These are phyloP conservation scores for Microplitis demolitor DNA, from an alignment of 1,140 invertebrate genomes.

Conservation along the genomic window DNA sequence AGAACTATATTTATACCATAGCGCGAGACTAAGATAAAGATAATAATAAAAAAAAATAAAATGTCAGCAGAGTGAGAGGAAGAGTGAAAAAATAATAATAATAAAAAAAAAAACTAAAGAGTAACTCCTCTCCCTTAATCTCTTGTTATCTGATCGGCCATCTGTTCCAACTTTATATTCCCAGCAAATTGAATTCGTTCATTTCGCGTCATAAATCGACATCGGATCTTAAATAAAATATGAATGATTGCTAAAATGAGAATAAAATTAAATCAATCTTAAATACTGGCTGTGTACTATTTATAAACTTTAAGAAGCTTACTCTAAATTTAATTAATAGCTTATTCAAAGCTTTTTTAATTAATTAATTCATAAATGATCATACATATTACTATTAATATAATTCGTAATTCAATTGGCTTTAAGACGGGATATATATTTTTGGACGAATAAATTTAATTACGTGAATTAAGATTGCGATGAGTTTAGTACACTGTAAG, in stretches of 20 bases:
- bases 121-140: slow-evolving; percentile 54
- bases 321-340: too few species aligned
- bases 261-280: slow-evolving; percentile 20
- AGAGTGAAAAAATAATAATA: not conserved
- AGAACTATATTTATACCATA: not conserved
- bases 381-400: too few species aligned
- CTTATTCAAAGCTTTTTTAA: too few species aligned
- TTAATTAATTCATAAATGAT: too few species aligned
- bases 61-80: not conserved
- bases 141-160: slow-evolving; percentile 61
- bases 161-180: slow-evolving; percentile 52
- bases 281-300: too few species aligned
- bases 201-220: slow-evolving; percentile 28
- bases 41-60: slow-evolving; percentile 7
- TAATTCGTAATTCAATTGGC: too few species aligned
- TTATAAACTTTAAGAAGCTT: too few species aligned
- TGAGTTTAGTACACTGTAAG: too few species aligned
- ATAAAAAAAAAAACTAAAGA: not conserved
- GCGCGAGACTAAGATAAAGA: not conserved
- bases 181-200: slow-evolving; percentile 28
- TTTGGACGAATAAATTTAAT: too few species aligned
- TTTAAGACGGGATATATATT: too few species aligned
- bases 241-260: slow-evolving; percentile 17
- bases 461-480: too few species aligned
- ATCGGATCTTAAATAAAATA: slow-evolving; percentile 18